These are phyloP conservation scores for Sinella curviseta DNA, from an alignment of 1,140 invertebrate species.

Conservation along the genomic window DNA sequence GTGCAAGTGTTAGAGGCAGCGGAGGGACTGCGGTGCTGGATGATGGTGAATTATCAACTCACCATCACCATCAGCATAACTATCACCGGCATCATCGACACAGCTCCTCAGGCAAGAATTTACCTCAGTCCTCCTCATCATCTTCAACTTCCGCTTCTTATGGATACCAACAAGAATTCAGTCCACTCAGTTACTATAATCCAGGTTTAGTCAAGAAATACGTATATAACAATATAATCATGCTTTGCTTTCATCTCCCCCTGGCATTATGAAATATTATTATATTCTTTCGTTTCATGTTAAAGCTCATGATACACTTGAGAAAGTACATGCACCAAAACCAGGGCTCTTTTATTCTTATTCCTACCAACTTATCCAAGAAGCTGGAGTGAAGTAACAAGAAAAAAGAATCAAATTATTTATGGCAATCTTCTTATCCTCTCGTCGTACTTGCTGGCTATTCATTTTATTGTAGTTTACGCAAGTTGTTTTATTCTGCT, in stretches of 20 bases:
- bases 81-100: background rate
- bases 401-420: conserved; percentile 4
- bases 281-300: no score
- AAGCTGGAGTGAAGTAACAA: no score
- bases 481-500: no score
- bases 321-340: no score
- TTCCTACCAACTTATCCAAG: no score
- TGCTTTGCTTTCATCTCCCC: background rate
- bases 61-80: background rate
- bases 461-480: no score
- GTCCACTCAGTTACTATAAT: background rate
- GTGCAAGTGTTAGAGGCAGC: background rate
- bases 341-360: no score
- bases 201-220: background rate
- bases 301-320: no score
- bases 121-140: background rate
- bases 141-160: background rate
- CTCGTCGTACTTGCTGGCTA: background rate
- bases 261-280: no score
- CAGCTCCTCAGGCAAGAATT: background rate
- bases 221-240: background rate
- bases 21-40: background rate
- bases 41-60: background rate
- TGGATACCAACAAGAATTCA: background rate
- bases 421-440: background rate